phyloP scores from a whole-genome alignment of 2,888 invertebrate genomes.

The Phorcus lineatus region DNA sequence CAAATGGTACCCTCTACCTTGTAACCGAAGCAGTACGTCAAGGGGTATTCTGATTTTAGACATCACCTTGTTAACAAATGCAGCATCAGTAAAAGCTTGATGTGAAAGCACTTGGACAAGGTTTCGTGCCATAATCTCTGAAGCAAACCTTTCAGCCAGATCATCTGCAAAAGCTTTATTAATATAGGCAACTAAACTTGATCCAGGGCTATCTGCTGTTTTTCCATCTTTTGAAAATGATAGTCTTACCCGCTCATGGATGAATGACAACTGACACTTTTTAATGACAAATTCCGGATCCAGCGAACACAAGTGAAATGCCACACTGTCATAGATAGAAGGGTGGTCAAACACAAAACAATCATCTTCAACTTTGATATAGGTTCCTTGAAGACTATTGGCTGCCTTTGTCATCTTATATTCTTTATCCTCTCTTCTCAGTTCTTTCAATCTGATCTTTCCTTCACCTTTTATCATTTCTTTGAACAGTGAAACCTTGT shows the following conservation, averaged over 20 bases:
- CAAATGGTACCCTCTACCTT: not conserved
- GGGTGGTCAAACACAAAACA: not conserved
- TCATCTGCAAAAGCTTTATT: not conserved
- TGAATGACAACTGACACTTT: not conserved
- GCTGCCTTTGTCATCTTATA: not conserved
- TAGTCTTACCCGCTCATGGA: not conserved
- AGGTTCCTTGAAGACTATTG: not conserved
- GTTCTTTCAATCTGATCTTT: too few relatives aligned
- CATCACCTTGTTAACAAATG: not conserved
- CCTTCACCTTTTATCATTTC: too few relatives aligned
- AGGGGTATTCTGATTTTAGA: not conserved
- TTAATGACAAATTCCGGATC: not conserved
- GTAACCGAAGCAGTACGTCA: too few relatives aligned
- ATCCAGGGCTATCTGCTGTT: not conserved
- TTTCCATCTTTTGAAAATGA: not conserved
- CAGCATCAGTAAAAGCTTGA: not conserved
- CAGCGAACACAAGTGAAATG: not conserved
- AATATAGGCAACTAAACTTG: not conserved
- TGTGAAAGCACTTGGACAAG: not conserved
- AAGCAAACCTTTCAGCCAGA: not conserved
- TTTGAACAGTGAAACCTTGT: too few relatives aligned
- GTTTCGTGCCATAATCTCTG: not conserved
- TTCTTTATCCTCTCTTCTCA: too few relatives aligned
- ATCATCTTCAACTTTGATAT: not conserved
- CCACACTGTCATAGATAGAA: not conserved